Base-by-base conservation (phyloP, 1,140 invertebrate genomes). In the Magallana ariakensis region DNA sequence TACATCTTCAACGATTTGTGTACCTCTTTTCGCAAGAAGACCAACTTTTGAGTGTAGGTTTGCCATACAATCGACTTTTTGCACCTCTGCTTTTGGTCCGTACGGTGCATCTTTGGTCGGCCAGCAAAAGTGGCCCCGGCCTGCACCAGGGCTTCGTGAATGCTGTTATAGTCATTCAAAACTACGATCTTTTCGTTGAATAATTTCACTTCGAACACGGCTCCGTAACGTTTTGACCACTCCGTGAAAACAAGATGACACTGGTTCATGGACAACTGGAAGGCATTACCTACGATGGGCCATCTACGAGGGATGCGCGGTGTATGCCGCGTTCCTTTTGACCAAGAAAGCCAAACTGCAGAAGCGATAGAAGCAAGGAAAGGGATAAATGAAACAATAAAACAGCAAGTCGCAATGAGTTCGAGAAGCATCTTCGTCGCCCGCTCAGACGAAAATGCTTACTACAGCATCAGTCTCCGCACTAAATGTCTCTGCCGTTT, bases 31-130 rank as follows among this genome's bases (percentile, higher is more conserved):
- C 92, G 57, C 9, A 93, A 86, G 85, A 92, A 90, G 75, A 88
- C 57, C n/a, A 92, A 84, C 86, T 92, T 92, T 0, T 88, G 85
- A 8, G 90, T 92, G 87, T 92, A 92, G 1, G 92, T 92, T 87
- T 93, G 92, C 92, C 92, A 93, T 11, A 93, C 92, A 10, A 93
- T 91, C 6, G 91, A 92, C 33, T 92, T 90, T 62, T 84, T 85
- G 81, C 88, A 85, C 57, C 92, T 80, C 1, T 89, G 81, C 5
- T 85, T 60, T 11, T 90, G 87, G 19, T 87, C 85, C 2, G 92
- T 93, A 0, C 92, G 85, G 75, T 89, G 89, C 91, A 91, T 92
- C 54, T 88, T 88, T 1, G 93, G 93, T n/a, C 93, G 89, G 4
- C 93, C 93, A 26, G 92, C 92, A 66, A 93, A 90, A 16, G 87